Evolutionary conservation across 2,888 invertebrate species (phyloP).

Genomic region (Callimorpha dominula): DNA sequence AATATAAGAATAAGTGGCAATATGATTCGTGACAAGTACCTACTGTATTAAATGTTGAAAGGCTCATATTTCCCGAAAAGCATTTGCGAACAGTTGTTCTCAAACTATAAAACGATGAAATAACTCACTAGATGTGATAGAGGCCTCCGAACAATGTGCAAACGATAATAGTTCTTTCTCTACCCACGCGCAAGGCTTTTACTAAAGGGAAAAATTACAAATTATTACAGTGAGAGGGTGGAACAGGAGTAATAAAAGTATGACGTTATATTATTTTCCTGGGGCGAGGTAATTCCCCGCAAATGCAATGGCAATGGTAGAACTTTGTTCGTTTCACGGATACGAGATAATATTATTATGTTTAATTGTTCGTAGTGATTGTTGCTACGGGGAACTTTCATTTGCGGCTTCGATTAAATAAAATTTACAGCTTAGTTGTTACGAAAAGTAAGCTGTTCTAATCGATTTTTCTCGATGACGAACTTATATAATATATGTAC

Average conservation of each 20-base stretch:
- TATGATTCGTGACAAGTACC: neutral
- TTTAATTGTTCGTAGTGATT: neutral
- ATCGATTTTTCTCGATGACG: no score
- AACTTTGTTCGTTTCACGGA: slow-evolving; percentile 5
- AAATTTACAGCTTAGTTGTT: no score
- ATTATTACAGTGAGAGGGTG: slow-evolving; percentile 1
- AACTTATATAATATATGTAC: no score
- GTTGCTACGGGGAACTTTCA: neutral
- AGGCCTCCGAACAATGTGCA: slow-evolving; percentile 6
- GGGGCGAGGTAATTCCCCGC: neutral
- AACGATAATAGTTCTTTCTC: slow-evolving; percentile 5
- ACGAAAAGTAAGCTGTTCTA: no score
- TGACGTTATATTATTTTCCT: slow-evolving; percentile 3
- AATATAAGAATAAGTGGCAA: no score
- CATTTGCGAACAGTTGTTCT: neutral
- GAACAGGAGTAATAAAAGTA: slow-evolving; percentile 8
- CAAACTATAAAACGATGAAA: neutral
- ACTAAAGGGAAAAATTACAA: slow-evolving; percentile 10
- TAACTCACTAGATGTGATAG: neutral
- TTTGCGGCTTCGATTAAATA: neutral
- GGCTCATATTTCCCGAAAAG: neutral
- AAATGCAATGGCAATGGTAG: slow-evolving; percentile 13
- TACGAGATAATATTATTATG: slow-evolving; percentile 8
- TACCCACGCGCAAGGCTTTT: neutral
- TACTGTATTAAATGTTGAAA: neutral